Conservation (phyloP, 2,797 vertebrate species). For the Masticophis lateralis region DNA sequence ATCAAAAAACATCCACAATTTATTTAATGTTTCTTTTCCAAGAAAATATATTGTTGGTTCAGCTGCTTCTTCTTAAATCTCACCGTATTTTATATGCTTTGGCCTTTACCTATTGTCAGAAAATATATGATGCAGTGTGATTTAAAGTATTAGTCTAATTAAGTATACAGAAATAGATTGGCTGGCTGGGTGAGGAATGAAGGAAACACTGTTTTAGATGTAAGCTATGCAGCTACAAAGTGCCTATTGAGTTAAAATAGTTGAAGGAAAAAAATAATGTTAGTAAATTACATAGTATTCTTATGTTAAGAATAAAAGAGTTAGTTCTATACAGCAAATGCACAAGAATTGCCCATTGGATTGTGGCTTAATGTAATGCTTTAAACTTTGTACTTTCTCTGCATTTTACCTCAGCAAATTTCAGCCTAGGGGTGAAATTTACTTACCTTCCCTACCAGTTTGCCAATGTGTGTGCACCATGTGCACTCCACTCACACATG, state of each 20-base stretch:
- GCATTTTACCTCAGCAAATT: not conserved
- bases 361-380: conserved; percentile 39
- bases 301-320: conserved; percentile 34
- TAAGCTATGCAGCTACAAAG: conserved; percentile 36
- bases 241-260: not conserved
- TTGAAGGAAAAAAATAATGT: conserved; percentile 8
- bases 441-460: too few relatives aligned
- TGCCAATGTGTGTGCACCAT: too few relatives aligned
- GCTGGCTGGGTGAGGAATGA: conserved; percentile 55
- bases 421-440: too few relatives aligned
- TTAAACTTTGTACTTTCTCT: conserved; percentile 57
- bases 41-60: conserved; percentile 75
- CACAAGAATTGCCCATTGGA: not conserved
- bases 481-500: too few relatives aligned
- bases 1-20: conserved; percentile 68
- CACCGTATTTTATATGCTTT: conserved; percentile 74
- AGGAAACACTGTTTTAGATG: conserved; percentile 54
- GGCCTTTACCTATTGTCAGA: conserved; percentile 67
- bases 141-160: conserved; percentile 74
- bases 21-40: conserved; percentile 71
- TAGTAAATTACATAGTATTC: conserved; percentile 44
- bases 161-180: conserved; percentile 64
- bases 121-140: conserved; percentile 63
- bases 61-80: conserved; percentile 76
- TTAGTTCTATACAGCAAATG: not conserved